phyloP scores from a whole-genome alignment of 1,140 invertebrate species.

The Drosophila orena region DNA sequence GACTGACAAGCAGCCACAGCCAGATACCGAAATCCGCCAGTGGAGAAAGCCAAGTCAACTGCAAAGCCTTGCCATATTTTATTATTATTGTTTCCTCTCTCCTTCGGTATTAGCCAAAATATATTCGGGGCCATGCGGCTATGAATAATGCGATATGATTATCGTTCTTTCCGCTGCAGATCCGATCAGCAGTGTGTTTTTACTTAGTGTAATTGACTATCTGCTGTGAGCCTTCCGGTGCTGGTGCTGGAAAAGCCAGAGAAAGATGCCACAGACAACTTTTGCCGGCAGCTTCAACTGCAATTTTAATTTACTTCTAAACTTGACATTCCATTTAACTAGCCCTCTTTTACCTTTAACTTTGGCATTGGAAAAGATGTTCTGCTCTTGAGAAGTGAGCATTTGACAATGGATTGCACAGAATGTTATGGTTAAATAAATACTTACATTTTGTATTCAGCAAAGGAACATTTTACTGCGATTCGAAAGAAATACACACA shows the following conservation, averaged over 20 bases:
- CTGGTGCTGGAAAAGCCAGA: not conserved
- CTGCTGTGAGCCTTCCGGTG: not conserved
- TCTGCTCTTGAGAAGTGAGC: slow-evolving; percentile 46
- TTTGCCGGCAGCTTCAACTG: not conserved
- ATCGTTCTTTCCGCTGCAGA: slow-evolving; percentile 27
- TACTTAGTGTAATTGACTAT: slow-evolving; percentile 36
- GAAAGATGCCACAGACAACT: not conserved
- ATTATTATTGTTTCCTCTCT: slow-evolving; percentile 29
- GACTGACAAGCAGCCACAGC: slow-evolving; percentile 45
- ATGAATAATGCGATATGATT: slow-evolving; percentile 50
- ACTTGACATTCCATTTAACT: slow-evolving; percentile 54
- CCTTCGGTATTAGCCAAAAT: slow-evolving; percentile 35
- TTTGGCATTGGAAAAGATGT: slow-evolving; percentile 18
- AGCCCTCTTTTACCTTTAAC: not conserved
- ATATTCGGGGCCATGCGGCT: slow-evolving; percentile 43
- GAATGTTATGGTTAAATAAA: not conserved
- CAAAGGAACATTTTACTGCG: no score
- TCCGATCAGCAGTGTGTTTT: slow-evolving; percentile 24
- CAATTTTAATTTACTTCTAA: slow-evolving; percentile 53
- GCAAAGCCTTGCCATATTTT: slow-evolving; percentile 51
- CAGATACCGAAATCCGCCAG: slow-evolving; percentile 38
- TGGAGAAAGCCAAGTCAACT: slow-evolving; percentile 46
- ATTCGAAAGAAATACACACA: not conserved
- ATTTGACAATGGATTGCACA: not conserved
- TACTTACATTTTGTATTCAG: not conserved